phyloP scores from a whole-genome alignment of 2,888 invertebrate species.

The Caenorhabditis japonica region DNA sequence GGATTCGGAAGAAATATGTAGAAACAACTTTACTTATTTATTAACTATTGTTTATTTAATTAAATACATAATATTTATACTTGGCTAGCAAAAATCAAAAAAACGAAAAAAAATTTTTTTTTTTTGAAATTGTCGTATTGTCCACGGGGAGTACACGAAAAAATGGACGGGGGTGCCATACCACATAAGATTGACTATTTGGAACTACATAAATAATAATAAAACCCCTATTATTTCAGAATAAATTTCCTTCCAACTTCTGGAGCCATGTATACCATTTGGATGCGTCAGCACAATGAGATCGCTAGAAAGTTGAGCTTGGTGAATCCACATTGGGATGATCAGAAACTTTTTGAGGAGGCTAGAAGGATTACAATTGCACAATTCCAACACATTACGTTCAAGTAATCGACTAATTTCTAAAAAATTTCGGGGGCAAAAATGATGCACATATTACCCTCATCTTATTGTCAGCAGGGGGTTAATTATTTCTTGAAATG shows the following conservation, averaged over 20 bases:
- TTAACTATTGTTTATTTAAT: too few relatives aligned
- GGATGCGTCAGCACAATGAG: slow-evolving; percentile 76
- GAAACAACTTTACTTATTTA: too few relatives aligned
- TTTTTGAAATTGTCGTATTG: too few relatives aligned
- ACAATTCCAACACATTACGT: slow-evolving; percentile 81
- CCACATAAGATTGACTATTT: too few relatives aligned
- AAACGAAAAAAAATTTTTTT: too few relatives aligned
- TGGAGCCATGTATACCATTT: slow-evolving; percentile 70
- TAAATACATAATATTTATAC: too few relatives aligned
- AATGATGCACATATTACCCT: not conserved
- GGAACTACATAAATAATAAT: not conserved
- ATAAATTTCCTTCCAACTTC: slow-evolving; percentile 61
- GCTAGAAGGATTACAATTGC: slow-evolving; percentile 78
- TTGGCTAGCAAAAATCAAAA: too few relatives aligned
- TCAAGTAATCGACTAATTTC: slow-evolving; percentile 73
- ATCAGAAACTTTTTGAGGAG: slow-evolving; percentile 77
- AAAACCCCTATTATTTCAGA: slow-evolving; percentile 15
- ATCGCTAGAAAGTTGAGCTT: slow-evolving; percentile 48
- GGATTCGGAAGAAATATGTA: too few relatives aligned
- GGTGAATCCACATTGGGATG: slow-evolving; percentile 75
- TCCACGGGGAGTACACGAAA: too few relatives aligned
- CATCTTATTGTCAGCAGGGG: too few relatives aligned
- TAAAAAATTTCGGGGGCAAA: not conserved
- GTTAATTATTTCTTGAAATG: too few relatives aligned
- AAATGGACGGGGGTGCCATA: too few relatives aligned